Base-by-base conservation (phyloP, 2,113 vertebrate species). In the Promerops cafer region DNA sequence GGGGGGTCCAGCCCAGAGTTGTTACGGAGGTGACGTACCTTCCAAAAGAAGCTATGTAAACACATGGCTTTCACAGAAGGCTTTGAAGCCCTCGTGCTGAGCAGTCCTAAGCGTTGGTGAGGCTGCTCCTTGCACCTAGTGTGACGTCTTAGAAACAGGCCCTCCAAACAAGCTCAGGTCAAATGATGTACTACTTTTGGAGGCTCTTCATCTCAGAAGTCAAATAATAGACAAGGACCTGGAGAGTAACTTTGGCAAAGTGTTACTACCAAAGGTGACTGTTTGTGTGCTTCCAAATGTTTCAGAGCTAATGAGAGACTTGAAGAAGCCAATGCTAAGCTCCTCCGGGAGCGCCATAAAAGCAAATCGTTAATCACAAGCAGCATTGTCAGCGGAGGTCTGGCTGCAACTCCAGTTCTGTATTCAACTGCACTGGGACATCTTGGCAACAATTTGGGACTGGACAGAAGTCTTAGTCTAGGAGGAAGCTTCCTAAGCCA, bases 281-380 rank as follows among this genome's bases (percentile, higher is more conserved):
- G 19, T 71, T 47, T 53, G 14, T 20, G 2, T 69, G 7, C 39
- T 92, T 91, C 27, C 82, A 2, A 37, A 72, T 30, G 75, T 94
- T 98, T 96, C 82, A 99, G 99, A 95, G 94, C 98, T 91, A 98
- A 98, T 65, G 98, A 98, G 81, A 98, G 89, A 24, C 97, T 99
- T 23, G 91, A 97, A 27, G 98, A 99, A 91, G 96, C 98, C 92
- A 99, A 97, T 11, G 76, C 97, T 9, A 98, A 98, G 86, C 94
- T 99, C 47, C 97, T 98, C 4, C 90, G 97, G 20, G 98, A 99
- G 57, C 97, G 98, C 21, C 95, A 98, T 8, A 98, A 97, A 85
- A 98, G 90, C 94, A 98, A 96, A 74, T 98, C 98, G 21, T 95
- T 99, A 26, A 96, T 99, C 16, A 70, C 97, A 23, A 98, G 96